Percentiles rank a stretch among this genome's conserved stretches.
Evolutionary conservation across 1,140 invertebrate species (phyloP).

Genomic region (Bombus consobrinus): DNA sequence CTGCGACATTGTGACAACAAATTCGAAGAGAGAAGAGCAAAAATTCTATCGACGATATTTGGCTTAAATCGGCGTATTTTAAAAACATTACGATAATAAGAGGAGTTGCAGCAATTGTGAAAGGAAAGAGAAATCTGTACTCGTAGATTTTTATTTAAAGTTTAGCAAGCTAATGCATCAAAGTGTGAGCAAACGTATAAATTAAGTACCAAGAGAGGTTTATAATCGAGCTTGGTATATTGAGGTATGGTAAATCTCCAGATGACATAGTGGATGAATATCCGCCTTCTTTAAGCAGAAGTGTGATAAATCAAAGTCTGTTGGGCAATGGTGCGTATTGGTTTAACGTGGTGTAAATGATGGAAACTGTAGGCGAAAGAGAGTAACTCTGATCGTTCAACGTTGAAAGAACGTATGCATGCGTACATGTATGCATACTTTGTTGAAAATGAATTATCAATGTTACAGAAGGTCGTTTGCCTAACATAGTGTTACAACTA

Average conservation of each 20-base stretch:
- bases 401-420: neutral
- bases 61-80: no score
- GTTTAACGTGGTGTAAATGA: neutral
- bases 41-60: neutral
- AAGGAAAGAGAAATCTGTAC: neutral
- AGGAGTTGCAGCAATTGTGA: neutral
- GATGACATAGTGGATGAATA: neutral
- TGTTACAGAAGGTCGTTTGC: neutral
- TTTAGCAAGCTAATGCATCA: neutral
- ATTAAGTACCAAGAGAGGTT: neutral
- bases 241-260: neutral
- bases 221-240: neutral
- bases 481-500: no score
- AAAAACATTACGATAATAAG: no score
- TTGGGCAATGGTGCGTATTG: neutral
- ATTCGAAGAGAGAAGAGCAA: no score
- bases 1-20: neutral
- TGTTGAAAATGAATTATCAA: neutral
- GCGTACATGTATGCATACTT: no score
- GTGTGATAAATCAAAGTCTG: conserved; percentile 18
- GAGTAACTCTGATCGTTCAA: no score
- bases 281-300: neutral
- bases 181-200: neutral
- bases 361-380: neutral
- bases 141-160: neutral